Evolutionary conservation across 2,888 invertebrate species (phyloP), one percentile per base, ranked within the genome.

Genomic region (Eustalomyia histrio): DNA sequence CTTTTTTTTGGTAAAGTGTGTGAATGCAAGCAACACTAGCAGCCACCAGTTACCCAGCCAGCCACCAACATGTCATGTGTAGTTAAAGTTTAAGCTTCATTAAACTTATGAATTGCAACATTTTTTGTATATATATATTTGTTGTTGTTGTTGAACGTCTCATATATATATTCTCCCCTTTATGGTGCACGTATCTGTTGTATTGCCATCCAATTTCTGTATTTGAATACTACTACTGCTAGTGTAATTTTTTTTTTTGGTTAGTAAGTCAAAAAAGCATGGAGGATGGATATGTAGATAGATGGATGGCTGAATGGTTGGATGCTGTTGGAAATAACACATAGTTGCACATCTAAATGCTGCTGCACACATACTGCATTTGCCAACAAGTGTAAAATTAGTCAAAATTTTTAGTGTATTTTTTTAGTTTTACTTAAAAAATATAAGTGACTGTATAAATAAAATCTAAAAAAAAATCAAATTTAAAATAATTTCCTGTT

Each of bases 361-460:
- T 29, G 50, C 47, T 64, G 80, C 75, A 72, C 60, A 75, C 79
- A 76, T 74, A 76, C 74, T 76, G 74, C 64, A 76, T 63, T 80
- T 83, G 84, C 84, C 83, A 83, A 78, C 84, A 83, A 84, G 84
- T 85, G 83, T 83, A 83, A 85, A 85, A 85, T 85, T 84, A 78
- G 79, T 84, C 80, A 78, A 83, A 82, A 83, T 71, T 69, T n/a
- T n/a, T n/a, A n/a, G n/a, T n/a, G n/a, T n/a, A n/a, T n/a, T n/a
- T 50, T 76, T 64, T 72, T 21, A 57, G 50, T 69, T 74, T 76
- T 69, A 53, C 3, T 14, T 21, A 33, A 58, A 58, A 58, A 29
- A 24, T 10, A 50, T 64, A 73, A 79, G 72, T 73, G 78, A 67
- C 72, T 67, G 72, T 63, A 72, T 63, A 73, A 78, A 67, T 65